phyloP scores from a whole-genome alignment of 2,888 invertebrate genomes.

The Synergus japonicus region DNA sequence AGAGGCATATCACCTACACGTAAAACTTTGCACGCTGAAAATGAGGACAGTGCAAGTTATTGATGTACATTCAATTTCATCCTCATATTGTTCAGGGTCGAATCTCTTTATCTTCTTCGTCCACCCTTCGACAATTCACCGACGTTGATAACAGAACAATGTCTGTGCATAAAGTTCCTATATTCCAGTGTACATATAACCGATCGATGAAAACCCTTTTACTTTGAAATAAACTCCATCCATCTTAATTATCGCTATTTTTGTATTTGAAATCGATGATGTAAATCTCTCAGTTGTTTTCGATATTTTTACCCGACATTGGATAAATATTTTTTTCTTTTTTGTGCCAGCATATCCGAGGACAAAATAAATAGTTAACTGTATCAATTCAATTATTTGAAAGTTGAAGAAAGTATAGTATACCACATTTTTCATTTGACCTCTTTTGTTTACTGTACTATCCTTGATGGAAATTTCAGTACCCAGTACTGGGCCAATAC shows the following conservation, averaged over 20 bases:
- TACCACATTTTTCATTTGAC: no score
- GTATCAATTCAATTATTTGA: no score
- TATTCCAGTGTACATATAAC: background rate
- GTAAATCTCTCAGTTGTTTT: background rate
- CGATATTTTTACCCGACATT: background rate
- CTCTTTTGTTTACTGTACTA: background rate
- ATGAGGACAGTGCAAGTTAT: background rate
- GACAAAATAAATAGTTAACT: no score
- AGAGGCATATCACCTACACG: background rate
- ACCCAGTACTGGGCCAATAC: no score
- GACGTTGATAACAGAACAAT: no score
- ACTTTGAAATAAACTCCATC: background rate
- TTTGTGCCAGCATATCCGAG: background rate
- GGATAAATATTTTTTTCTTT: background rate
- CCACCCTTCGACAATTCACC: constrained; percentile 7
- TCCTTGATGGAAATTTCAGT: background rate
- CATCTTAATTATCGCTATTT: background rate
- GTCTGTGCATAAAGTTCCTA: background rate
- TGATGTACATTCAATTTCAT: background rate
- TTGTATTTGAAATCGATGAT: background rate
- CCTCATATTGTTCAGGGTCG: background rate
- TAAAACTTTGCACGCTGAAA: background rate
- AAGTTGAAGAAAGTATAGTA: no score
- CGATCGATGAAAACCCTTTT: background rate
- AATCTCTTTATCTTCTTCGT: background rate